Conservation (phyloP, 1,140 invertebrate genomes). For the Plutomurus gul region DNA sequence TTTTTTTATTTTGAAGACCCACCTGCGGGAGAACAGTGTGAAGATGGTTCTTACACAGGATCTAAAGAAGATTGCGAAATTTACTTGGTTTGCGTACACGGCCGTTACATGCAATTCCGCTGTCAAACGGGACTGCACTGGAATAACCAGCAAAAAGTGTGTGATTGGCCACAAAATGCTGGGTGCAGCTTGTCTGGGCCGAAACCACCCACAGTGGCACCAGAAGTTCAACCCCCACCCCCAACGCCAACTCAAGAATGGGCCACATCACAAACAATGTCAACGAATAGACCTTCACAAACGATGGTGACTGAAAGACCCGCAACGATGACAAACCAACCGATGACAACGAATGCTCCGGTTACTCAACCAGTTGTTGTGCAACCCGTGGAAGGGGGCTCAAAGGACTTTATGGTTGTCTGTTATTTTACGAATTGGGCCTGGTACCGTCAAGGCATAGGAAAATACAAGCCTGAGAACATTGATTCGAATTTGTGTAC, state of each 20-base stretch:
- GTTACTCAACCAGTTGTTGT: background rate
- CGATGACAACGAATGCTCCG: background rate
- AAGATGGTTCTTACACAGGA: constrained; percentile 66
- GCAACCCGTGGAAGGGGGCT: background rate
- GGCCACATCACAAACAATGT: background rate
- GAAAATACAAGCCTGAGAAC: constrained; percentile 80
- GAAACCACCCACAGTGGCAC: background rate
- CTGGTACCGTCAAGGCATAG: constrained; percentile 81
- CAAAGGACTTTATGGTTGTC: constrained; percentile 64
- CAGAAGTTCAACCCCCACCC: background rate
- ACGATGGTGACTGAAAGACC: background rate
- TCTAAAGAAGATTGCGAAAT: constrained; percentile 72
- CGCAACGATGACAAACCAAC: background rate
- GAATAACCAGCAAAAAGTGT: constrained; percentile 61
- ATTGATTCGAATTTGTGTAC: constrained; percentile 86
- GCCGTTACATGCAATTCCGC: constrained; percentile 69
- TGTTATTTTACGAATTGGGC: constrained; percentile 96
- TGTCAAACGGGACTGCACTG: constrained; percentile 79
- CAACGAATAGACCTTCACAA: background rate
- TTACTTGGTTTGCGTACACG: constrained; percentile 79
- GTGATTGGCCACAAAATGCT: constrained; percentile 47
- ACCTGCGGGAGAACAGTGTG: constrained; percentile 58
- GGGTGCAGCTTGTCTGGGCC: constrained; percentile 37
- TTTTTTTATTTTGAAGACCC: background rate
- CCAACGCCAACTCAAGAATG: background rate